Percentiles rank a stretch among this genome's conserved stretches.
phyloP scores from a whole-genome alignment of 2,888 invertebrate species.

The Tethea ocularis region DNA sequence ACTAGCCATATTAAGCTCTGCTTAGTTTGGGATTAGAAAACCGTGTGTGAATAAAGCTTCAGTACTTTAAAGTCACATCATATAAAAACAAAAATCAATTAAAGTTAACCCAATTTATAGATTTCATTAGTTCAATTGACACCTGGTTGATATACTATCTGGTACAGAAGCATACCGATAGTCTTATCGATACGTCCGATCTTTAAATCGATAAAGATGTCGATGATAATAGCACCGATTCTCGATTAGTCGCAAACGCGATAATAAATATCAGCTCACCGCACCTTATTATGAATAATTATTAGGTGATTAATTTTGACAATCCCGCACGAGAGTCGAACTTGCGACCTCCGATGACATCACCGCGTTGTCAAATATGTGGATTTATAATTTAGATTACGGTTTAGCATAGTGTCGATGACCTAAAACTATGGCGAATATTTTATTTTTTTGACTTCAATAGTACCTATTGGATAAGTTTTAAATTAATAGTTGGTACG shows the following conservation, averaged over 20 bases:
- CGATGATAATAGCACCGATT: constrained; percentile 6
- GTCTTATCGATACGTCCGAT: not conserved
- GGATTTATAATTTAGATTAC: constrained; percentile 28
- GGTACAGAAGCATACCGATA: not conserved
- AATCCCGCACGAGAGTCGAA: constrained; percentile 12
- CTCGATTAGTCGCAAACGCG: not conserved
- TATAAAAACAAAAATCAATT: not conserved
- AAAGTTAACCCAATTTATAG: not conserved
- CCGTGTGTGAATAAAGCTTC: no score
- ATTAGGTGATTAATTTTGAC: constrained; percentile 7
- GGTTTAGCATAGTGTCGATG: constrained; percentile 18
- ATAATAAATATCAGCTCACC: constrained; percentile 1
- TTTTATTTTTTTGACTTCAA: no score
- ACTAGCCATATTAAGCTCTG: no score
- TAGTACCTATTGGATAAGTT: no score
- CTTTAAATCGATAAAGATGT: constrained; percentile 5
- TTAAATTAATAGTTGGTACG: no score
- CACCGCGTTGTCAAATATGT: constrained; percentile 31
- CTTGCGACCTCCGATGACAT: constrained; percentile 28
- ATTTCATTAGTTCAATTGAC: not conserved
- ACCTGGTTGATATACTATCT: not conserved
- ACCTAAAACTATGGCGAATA: constrained; percentile 15
- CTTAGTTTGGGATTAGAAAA: no score
- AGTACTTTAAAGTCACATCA: no score
- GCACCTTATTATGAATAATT: constrained; percentile 9